These are phyloP conservation scores for Chrysina gloriosa DNA, from an alignment of 2,888 invertebrate species.

Conservation along the genomic window DNA sequence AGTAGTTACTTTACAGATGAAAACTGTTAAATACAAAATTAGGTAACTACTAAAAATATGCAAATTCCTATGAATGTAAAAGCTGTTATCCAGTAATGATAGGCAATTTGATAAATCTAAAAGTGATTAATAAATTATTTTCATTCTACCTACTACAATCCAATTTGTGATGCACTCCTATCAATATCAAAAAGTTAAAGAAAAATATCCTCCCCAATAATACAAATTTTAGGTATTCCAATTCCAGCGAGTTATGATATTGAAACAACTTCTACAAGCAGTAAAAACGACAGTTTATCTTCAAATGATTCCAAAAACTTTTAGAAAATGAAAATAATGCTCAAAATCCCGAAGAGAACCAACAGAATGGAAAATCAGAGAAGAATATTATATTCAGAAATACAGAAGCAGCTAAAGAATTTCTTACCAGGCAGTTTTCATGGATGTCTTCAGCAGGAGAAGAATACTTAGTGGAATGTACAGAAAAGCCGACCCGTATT, in stretches of 20 bases:
- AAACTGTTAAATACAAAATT: no score
- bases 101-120: no score
- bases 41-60: no score
- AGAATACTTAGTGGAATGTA: conserved; percentile 74
- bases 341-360: conserved; percentile 47
- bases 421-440: conserved; percentile 78
- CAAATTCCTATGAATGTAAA: no score
- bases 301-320: conserved; percentile 50
- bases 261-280: conserved; percentile 57
- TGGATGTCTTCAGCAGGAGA: conserved; percentile 79
- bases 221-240: conserved; percentile 64
- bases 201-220: no score
- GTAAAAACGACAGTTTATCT: conserved; percentile 56
- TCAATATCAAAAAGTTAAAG: no score
- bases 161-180: no score
- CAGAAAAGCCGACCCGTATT: conserved; percentile 75
- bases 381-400: conserved; percentile 79
- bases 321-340: conserved; percentile 56
- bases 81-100: no score
- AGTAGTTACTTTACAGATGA: no score
- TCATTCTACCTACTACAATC: no score
- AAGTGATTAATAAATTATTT: no score
- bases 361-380: conserved; percentile 53
- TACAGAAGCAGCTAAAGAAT: conserved; percentile 81
- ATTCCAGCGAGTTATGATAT: conserved; percentile 65